Conservation (phyloP, 2,888 invertebrate genomes). For the Dexiosoma caninum region DNA sequence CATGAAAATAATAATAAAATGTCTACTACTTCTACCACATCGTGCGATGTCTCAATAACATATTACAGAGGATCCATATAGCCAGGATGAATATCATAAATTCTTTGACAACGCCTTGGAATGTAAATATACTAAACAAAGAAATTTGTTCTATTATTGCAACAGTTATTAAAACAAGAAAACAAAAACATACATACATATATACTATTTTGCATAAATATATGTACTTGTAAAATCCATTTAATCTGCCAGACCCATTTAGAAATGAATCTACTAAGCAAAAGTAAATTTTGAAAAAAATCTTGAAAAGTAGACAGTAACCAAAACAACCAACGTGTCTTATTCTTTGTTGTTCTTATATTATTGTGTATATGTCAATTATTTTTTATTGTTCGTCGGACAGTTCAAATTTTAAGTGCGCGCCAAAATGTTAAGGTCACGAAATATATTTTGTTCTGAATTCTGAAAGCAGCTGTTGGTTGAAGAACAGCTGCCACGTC, state of each 20-base stretch:
- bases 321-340: constrained; percentile 15
- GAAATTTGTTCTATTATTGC: constrained; percentile 17
- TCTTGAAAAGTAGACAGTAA: constrained; percentile 13
- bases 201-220: constrained; percentile 1
- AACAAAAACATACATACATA: not conserved
- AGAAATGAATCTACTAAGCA: constrained; percentile 12
- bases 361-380: constrained; percentile 5
- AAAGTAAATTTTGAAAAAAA: too few relatives aligned
- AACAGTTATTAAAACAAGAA: constrained; percentile 4
- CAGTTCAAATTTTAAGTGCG: not conserved
- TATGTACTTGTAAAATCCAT: constrained; percentile 43
- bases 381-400: constrained; percentile 10
- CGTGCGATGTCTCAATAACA: constrained; percentile 41
- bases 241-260: constrained; percentile 39
- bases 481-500: too few relatives aligned
- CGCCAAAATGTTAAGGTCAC: not conserved
- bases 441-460: not conserved
- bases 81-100: constrained; percentile 88
- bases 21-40: constrained; percentile 29
- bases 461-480: too few relatives aligned
- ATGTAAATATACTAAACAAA: constrained; percentile 80
- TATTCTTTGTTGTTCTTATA: constrained; percentile 11
- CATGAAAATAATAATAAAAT: not conserved
- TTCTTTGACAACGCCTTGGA: constrained; percentile 89
- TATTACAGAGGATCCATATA: constrained; percentile 78